Evolutionary conservation across 1,140 invertebrate species (phyloP).

Genomic region (honey bee (Apis mellifera)): DNA sequence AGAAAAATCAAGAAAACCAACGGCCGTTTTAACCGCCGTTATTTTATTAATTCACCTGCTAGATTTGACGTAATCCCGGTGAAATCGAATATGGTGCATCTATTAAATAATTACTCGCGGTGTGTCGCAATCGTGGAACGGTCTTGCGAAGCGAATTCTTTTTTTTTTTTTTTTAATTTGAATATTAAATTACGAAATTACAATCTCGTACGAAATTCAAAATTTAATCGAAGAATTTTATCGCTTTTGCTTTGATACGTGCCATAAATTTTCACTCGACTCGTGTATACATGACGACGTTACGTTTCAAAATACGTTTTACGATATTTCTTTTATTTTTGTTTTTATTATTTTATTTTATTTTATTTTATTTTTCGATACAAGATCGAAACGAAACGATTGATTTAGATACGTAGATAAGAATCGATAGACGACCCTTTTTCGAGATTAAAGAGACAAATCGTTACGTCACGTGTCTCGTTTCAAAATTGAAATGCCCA

Average conservation of each 20-base stretch:
- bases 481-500: conserved; percentile 14
- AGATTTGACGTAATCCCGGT: not conserved
- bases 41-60: not conserved
- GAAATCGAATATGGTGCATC: conserved; percentile 37
- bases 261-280: too few species aligned
- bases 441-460: not conserved
- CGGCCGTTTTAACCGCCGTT: not conserved
- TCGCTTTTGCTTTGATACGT: not conserved
- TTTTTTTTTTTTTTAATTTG: too few species aligned
- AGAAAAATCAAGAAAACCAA: too few species aligned
- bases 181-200: too few species aligned
- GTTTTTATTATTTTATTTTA: not conserved
- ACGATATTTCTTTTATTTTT: not conserved
- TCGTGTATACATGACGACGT: too few species aligned
- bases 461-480: conserved; percentile 26
- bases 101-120: not conserved
- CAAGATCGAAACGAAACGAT: not conserved
- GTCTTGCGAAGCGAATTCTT: conserved; percentile 23
- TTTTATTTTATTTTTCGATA: not conserved
- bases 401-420: not conserved
- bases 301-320: too few species aligned
- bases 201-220: too few species aligned
- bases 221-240: too few species aligned
- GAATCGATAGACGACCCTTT: not conserved
- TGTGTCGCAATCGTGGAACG: not conserved